These are phyloP conservation scores for Synanthedon vespiformis DNA, from an alignment of 2,888 invertebrate species.

Conservation along the genomic window DNA sequence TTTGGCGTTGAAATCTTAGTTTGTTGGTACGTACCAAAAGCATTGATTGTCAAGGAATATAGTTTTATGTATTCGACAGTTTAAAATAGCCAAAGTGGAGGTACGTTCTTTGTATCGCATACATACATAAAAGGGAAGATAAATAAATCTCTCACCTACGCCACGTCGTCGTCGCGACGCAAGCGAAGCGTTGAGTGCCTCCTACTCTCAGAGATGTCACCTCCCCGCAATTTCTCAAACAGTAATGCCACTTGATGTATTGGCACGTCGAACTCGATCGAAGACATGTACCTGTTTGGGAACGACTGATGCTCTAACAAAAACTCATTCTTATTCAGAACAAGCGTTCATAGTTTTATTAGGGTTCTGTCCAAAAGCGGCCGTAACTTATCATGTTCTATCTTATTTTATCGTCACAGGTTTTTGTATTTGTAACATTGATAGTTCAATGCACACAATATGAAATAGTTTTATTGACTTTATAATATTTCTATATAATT, in stretches of 20 bases:
- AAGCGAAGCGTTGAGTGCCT: slow-evolving; percentile 8
- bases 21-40: no score
- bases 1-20: no score
- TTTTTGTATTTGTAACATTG: not conserved
- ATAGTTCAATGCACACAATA: not conserved
- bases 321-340: slow-evolving; percentile 1
- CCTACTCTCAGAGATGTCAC: slow-evolving; percentile 9
- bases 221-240: slow-evolving; percentile 27
- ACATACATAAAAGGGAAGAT: not conserved
- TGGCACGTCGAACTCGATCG: slow-evolving; percentile 22
- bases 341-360: not conserved
- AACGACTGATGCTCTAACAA: not conserved
- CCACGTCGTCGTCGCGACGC: not conserved
- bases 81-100: no score
- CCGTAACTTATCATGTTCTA: not conserved
- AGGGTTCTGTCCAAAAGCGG: not conserved
- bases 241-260: slow-evolving; percentile 31
- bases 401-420: not conserved
- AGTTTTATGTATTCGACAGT: no score
- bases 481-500: no score
- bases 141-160: slow-evolving; percentile 7
- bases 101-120: no score
- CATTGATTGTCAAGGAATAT: no score
- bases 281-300: slow-evolving; percentile 9
- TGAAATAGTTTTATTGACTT: no score